A percentile compares a stretch with the other conserved stretches of the same genome.
These are phyloP conservation scores for Drosophila lutescens DNA, from an alignment of 2,888 invertebrate genomes.

Conservation along the genomic window DNA sequence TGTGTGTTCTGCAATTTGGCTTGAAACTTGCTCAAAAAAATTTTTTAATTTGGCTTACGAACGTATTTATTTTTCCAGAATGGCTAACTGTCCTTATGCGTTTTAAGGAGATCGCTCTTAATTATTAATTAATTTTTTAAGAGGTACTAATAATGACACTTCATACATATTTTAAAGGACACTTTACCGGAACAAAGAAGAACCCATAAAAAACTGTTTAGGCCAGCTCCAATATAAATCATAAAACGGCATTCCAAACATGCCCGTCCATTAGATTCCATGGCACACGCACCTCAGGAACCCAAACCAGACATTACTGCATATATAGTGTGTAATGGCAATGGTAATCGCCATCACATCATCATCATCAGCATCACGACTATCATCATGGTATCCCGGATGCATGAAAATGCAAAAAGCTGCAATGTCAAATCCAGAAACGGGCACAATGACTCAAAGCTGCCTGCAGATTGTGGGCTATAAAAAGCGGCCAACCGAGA, in stretches of 20 bases:
- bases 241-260: slow-evolving; percentile 19
- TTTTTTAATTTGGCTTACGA: too few species aligned
- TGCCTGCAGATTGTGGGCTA: slow-evolving; percentile 55
- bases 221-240: neutral
- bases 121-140: too few species aligned
- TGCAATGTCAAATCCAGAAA: slow-evolving; percentile 63
- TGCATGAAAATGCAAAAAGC: slow-evolving; percentile 61
- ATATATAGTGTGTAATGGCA: slow-evolving; percentile 15
- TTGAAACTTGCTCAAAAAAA: neutral
- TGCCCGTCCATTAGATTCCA: slow-evolving; percentile 8
- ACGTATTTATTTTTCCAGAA: too few species aligned
- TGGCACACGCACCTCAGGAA: slow-evolving; percentile 6
- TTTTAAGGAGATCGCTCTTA: too few species aligned
- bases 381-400: slow-evolving; percentile 47
- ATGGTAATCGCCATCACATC: slow-evolving; percentile 29
- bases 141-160: too few species aligned
- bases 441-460: slow-evolving; percentile 64
- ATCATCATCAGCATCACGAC: slow-evolving; percentile 21
- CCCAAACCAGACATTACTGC: slow-evolving; percentile 11
- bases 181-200: neutral
- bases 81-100: too few species aligned
- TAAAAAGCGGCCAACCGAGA: slow-evolving; percentile 56
- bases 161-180: neutral
- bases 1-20: neutral
- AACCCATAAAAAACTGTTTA: neutral